These are phyloP conservation scores for Germaria angustata DNA, from an alignment of 2,888 invertebrate species.

Conservation along the genomic window DNA sequence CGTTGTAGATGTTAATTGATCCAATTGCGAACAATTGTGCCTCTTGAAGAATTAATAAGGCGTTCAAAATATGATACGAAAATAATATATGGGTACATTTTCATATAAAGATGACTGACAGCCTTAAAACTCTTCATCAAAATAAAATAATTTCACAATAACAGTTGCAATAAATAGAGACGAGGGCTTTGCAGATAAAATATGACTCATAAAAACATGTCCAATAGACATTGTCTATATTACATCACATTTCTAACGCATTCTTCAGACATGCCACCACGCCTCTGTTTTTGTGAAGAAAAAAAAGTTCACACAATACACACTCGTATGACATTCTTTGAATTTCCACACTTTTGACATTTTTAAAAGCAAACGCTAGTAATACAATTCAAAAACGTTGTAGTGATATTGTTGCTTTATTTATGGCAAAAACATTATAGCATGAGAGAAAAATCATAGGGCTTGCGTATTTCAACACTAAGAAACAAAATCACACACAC, in stretches of 20 bases:
- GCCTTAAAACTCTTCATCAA: too few species aligned
- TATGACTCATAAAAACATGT: too few species aligned
- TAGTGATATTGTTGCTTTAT: conserved; percentile 2
- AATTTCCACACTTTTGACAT: background rate
- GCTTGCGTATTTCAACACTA: conserved; percentile 22
- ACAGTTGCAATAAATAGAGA: too few species aligned
- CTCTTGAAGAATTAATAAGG: background rate
- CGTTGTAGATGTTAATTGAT: background rate
- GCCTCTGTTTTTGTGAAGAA: background rate
- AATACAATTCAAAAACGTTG: background rate
- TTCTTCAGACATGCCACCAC: conserved; percentile 7
- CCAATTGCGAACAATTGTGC: background rate
- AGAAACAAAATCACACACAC: background rate
- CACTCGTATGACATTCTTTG: conserved; percentile 5
- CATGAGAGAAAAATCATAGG: conserved; percentile 22
- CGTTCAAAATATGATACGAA: background rate
- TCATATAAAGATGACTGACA: too few species aligned
- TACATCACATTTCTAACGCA: background rate
- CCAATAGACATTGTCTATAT: too few species aligned
- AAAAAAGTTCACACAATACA: conserved; percentile 1
- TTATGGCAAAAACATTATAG: background rate
- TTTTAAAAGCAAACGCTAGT: conserved; percentile 6
- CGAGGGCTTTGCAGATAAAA: too few species aligned
- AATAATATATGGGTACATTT: too few species aligned
- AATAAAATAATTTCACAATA: too few species aligned